A percentile compares a stretch with the other conserved stretches of the same genome.
These are phyloP conservation scores for Alloplasta piceator DNA, from an alignment of 2,888 invertebrate genomes.

Conservation along the genomic window DNA sequence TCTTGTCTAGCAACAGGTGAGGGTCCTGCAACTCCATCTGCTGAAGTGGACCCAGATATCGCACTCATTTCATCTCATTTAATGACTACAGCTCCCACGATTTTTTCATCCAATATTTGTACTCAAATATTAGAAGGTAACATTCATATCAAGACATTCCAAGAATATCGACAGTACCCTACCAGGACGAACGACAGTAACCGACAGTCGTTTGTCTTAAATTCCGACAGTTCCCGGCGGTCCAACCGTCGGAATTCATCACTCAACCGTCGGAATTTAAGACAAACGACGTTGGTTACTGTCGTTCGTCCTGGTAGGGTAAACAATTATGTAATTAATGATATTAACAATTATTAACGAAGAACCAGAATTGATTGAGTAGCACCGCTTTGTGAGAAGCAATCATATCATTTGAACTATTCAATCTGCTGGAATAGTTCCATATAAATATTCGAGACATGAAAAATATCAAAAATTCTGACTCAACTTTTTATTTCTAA, in stretches of 20 bases:
- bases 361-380: conserved; percentile 1
- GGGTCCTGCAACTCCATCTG: background rate
- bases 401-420: background rate
- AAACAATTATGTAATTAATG: no score
- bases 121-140: background rate
- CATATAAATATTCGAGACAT: background rate
- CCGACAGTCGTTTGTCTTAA: no score
- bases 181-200: no score
- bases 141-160: background rate
- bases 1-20: conserved; percentile 11
- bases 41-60: conserved; percentile 1
- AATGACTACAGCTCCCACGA: conserved; percentile 1
- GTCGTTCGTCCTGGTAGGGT: no score
- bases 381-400: background rate
- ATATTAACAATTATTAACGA: no score
- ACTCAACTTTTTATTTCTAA: background rate
- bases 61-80: conserved; percentile 5
- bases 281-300: no score
- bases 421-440: background rate
- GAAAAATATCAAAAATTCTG: background rate
- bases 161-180: no score
- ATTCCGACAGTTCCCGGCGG: no score
- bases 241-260: no score
- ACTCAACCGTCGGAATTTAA: no score
- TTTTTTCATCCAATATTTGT: background rate